phyloP scores from a whole-genome alignment of 2,888 invertebrate genomes.

The Drosophila mettleri region DNA sequence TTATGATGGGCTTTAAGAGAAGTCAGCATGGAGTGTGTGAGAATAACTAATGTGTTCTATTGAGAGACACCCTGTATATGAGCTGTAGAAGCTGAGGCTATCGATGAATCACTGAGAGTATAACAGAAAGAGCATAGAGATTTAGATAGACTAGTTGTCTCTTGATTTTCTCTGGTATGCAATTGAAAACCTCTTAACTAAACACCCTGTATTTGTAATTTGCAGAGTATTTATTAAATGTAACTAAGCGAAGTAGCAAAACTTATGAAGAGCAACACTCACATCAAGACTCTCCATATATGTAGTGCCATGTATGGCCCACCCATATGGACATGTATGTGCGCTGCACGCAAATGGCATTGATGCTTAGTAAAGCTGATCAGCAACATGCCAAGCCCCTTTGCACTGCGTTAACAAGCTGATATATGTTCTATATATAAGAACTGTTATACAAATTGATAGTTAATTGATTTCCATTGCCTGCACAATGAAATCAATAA shows the following conservation, averaged over 20 bases:
- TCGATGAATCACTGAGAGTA: not conserved
- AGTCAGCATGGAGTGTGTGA: not conserved
- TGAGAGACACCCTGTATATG: not conserved
- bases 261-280: too few species aligned
- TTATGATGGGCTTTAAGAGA: not conserved
- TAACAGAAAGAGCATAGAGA: not conserved
- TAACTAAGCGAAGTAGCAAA: too few species aligned
- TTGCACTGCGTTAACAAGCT: constrained; percentile 1
- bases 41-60: not conserved
- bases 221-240: too few species aligned
- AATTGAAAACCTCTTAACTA: not conserved
- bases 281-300: too few species aligned
- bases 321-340: not conserved
- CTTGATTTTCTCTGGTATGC: constrained; percentile 12
- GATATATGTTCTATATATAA: not conserved
- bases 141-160: not conserved
- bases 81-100: too few species aligned
- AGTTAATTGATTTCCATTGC: constrained; percentile 23
- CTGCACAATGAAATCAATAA: constrained; percentile 4
- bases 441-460: constrained; percentile 7
- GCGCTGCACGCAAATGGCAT: not conserved
- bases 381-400: not conserved
- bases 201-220: constrained; percentile 22
- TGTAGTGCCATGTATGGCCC: too few species aligned
- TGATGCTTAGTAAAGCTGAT: constrained; percentile 10